Percentiles rank a stretch among this genome's conserved stretches.
Evolutionary conservation across 2,888 invertebrate genomes (phyloP).

Genomic region (Flexamia atlantica): DNA sequence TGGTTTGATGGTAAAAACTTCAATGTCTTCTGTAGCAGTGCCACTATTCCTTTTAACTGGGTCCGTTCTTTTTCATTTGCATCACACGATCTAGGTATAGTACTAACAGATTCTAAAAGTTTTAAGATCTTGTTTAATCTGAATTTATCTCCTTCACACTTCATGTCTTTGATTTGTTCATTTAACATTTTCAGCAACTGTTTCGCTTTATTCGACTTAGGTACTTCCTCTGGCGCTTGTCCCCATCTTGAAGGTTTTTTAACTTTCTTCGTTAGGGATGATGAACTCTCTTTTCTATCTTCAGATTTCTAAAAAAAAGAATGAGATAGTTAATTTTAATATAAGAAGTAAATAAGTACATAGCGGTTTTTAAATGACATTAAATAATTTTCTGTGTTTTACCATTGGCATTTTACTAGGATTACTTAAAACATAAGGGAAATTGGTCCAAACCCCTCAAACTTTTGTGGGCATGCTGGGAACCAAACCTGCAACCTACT

Average conservation of each 20-base stretch:
- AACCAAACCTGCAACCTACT: too few species aligned
- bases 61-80: not conserved
- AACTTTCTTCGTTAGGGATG: not conserved
- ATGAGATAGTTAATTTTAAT: not conserved
- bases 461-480: too few species aligned
- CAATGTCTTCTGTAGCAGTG: not conserved
- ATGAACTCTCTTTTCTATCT: not conserved
- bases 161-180: not conserved
- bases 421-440: too few species aligned
- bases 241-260: conserved; percentile 1
- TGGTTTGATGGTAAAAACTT: not conserved
- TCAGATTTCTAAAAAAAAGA: not conserved
- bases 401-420: too few species aligned
- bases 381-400: too few species aligned
- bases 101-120: not conserved
- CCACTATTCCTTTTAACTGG: not conserved
- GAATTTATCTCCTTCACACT: not conserved
- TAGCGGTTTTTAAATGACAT: too few species aligned
- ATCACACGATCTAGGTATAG: not conserved
- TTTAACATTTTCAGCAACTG: not conserved
- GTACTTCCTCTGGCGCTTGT: not conserved
- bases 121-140: not conserved
- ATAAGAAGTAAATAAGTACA: too few species aligned
- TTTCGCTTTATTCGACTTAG: not conserved
- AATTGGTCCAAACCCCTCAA: too few species aligned